Percentiles rank a stretch among this genome's conserved stretches.
phyloP scores from a whole-genome alignment of 2,113 vertebrate genomes.

The Oncorhynchus clarkii region DNA sequence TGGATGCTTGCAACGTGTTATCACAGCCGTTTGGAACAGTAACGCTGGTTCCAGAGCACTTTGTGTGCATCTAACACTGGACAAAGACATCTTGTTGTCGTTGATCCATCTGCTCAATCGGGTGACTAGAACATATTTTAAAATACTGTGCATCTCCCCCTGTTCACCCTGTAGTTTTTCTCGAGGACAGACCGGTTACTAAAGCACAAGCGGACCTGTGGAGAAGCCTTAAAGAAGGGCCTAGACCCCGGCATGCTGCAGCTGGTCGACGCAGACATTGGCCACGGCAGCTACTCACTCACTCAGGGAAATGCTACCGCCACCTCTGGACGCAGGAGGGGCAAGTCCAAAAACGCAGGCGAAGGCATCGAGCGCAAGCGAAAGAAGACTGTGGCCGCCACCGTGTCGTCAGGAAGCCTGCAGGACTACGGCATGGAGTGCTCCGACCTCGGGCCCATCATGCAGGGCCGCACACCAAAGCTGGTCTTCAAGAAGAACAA shows the following conservation, averaged over 20 bases:
- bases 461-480: conserved; percentile 89
- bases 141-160: neutral
- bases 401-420: conserved; percentile 72
- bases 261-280: conserved; percentile 80
- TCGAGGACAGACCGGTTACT: conserved; percentile 97
- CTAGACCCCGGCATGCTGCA: conserved; percentile 87
- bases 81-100: neutral
- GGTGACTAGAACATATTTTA: neutral
- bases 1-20: too few relatives aligned
- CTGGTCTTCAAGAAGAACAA: conserved; percentile 90
- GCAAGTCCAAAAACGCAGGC: conserved; percentile 83
- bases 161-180: conserved; percentile 81
- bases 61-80: too few relatives aligned
- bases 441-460: conserved; percentile 65
- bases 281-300: conserved; percentile 84
- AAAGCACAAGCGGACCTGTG: conserved; percentile 99
- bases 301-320: conserved; percentile 93
- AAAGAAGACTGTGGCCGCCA: conserved; percentile 73
- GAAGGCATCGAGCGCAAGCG: conserved; percentile 88
- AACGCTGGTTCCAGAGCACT: too few relatives aligned
- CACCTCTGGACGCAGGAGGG: conserved; percentile 88
- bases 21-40: too few relatives aligned
- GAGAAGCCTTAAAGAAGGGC: conserved; percentile 95
- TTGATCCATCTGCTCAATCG: neutral
- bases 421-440: conserved; percentile 88